These are phyloP conservation scores for Dromococcyx pavoninus DNA, from an alignment of 2,797 vertebrate species.

Conservation along the genomic window DNA sequence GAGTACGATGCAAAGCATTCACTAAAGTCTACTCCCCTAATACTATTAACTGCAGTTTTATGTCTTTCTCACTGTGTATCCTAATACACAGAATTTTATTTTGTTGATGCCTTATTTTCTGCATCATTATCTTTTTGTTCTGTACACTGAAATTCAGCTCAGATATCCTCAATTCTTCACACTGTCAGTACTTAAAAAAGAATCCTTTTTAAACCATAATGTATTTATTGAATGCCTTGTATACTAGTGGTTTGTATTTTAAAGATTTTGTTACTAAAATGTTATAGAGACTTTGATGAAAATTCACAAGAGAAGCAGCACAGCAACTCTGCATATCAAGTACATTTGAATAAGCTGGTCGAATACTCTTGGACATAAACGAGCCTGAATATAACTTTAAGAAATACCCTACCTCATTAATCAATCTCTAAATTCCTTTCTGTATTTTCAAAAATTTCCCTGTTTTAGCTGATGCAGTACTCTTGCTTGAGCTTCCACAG, in stretches of 20 bases:
- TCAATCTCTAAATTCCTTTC: neutral
- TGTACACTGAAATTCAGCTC: neutral
- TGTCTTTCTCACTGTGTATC: neutral
- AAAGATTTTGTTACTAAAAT: neutral
- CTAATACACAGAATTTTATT: neutral
- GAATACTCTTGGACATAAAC: neutral
- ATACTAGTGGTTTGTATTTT: neutral
- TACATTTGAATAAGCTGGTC: neutral
- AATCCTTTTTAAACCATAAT: neutral
- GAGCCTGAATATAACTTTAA: neutral
- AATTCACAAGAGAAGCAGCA: neutral
- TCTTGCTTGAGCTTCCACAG: neutral
- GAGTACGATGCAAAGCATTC: neutral
- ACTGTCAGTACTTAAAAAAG: neutral
- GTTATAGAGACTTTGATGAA: neutral
- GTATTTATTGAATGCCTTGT: neutral
- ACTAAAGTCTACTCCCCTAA: neutral
- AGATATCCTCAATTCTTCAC: neutral
- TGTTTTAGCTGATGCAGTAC: neutral
- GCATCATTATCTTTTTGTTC: neutral
- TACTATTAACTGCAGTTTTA: neutral
- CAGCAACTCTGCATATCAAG: neutral
- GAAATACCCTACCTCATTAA: neutral
- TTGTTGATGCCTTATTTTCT: neutral
- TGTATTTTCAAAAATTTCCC: neutral